phyloP scores from a whole-genome alignment of 2,797 vertebrate species.

The Limosa lapponica region DNA sequence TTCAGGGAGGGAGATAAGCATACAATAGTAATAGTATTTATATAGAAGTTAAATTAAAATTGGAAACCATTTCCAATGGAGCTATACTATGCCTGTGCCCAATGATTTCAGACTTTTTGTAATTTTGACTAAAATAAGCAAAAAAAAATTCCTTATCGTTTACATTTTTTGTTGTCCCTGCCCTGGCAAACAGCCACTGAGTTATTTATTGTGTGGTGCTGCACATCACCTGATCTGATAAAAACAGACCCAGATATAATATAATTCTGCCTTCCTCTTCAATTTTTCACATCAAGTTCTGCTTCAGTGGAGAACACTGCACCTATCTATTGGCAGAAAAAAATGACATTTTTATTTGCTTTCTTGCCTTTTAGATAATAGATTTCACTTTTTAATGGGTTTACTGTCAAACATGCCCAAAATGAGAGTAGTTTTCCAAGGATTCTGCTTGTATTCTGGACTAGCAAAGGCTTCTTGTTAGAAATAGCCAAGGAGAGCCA shows the following conservation, averaged over 20 bases:
- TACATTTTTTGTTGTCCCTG: neutral
- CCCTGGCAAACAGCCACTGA: neutral
- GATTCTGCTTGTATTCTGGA: neutral
- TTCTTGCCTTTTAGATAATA: neutral
- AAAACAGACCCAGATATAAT: neutral
- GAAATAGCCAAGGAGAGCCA: neutral
- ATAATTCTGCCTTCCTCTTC: neutral
- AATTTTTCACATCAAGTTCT: neutral
- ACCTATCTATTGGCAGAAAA: neutral
- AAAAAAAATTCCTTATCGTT: neutral
- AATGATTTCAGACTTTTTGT: neutral
- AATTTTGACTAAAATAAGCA: neutral
- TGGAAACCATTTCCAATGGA: neutral
- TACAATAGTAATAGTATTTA: neutral
- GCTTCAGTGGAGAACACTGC: neutral
- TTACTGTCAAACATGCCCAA: neutral
- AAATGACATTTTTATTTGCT: neutral
- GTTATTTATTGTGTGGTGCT: neutral
- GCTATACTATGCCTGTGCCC: neutral
- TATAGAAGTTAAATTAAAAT: neutral
- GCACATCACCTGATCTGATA: neutral
- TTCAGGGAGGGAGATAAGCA: neutral
- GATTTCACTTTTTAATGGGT: neutral
- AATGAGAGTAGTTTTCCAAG: neutral
- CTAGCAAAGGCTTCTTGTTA: neutral